phyloP scores from a whole-genome alignment of 2,888 invertebrate species.

The Eupithecia centaureata region DNA sequence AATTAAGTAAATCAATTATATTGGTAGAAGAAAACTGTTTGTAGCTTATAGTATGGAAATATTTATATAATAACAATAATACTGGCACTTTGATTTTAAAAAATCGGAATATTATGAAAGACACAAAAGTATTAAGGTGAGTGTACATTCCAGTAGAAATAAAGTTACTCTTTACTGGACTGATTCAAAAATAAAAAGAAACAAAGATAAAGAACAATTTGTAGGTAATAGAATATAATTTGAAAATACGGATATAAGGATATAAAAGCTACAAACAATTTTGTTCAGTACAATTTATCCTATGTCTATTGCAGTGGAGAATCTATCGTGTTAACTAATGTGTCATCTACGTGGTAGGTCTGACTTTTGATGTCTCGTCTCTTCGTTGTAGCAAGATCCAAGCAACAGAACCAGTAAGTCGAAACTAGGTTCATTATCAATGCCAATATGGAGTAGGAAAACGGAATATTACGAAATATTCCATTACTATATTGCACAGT shows the following conservation, averaged over 20 bases:
- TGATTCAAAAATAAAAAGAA: background rate
- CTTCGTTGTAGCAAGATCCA: constrained; percentile 35
- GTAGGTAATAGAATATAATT: background rate
- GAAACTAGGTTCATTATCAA: background rate
- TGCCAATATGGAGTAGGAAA: background rate
- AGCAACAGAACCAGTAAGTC: background rate
- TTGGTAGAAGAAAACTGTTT: constrained; percentile 47
- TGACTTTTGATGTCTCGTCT: constrained; percentile 25
- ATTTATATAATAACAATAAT: constrained; percentile 19
- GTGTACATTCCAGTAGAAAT: background rate
- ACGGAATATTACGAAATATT: background rate
- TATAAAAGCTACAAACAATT: constrained; percentile 47
- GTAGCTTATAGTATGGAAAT: constrained; percentile 34
- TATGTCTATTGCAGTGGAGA: constrained; percentile 75
- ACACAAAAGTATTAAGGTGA: background rate
- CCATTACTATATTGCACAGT: background rate
- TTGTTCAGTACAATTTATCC: constrained; percentile 50
- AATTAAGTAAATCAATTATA: constrained; percentile 56
- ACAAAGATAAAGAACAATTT: background rate
- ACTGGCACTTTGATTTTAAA: constrained; percentile 22
- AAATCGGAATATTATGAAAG: background rate
- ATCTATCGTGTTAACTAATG: constrained; percentile 66
- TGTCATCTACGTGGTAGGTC: constrained; percentile 57
- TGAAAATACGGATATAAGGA: background rate
- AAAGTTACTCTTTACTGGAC: background rate